Percentiles rank a stretch among this genome's conserved stretches.
These are phyloP conservation scores for Pomacea maculata DNA, from an alignment of 1,140 invertebrate species.

Conservation along the genomic window DNA sequence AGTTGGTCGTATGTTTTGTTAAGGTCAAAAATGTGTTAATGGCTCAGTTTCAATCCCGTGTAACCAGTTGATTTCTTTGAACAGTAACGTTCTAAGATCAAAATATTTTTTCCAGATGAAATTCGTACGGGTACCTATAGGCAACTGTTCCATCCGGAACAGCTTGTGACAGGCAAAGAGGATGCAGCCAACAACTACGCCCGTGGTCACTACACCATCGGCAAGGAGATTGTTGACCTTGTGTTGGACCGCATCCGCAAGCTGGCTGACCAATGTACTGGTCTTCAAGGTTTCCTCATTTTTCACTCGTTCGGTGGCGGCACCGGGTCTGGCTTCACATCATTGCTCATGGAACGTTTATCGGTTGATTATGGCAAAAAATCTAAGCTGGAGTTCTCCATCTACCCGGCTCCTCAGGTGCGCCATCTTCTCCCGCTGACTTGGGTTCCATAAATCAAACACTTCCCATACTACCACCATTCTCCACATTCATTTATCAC, in stretches of 20 bases:
- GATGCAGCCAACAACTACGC: constrained; percentile 16
- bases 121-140: constrained; percentile 73
- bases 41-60: not conserved
- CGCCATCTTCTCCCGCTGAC: too few relatives aligned
- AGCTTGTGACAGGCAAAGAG: constrained; percentile 71
- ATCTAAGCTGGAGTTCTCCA: constrained; percentile 16
- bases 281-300: constrained; percentile 18
- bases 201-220: constrained; percentile 14
- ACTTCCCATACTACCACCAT: too few relatives aligned
- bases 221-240: constrained; percentile 15
- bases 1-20: not conserved
- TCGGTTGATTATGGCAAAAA: constrained; percentile 80
- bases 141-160: constrained; percentile 71
- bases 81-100: too few relatives aligned
- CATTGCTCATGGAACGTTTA: constrained; percentile 86
- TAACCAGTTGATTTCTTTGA: constrained; percentile 69
- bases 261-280: constrained; percentile 14
- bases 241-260: constrained; percentile 18
- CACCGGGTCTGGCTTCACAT: constrained; percentile 79
- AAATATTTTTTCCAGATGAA: constrained; percentile 65
- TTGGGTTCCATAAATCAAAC: too few relatives aligned
- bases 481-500: too few relatives aligned
- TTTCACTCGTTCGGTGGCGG: constrained; percentile 19
- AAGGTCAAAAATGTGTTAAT: not conserved
- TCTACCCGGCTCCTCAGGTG: constrained; percentile 19